Conservation (phyloP, 2,797 vertebrate genomes). For the Caiman crocodilus region DNA sequence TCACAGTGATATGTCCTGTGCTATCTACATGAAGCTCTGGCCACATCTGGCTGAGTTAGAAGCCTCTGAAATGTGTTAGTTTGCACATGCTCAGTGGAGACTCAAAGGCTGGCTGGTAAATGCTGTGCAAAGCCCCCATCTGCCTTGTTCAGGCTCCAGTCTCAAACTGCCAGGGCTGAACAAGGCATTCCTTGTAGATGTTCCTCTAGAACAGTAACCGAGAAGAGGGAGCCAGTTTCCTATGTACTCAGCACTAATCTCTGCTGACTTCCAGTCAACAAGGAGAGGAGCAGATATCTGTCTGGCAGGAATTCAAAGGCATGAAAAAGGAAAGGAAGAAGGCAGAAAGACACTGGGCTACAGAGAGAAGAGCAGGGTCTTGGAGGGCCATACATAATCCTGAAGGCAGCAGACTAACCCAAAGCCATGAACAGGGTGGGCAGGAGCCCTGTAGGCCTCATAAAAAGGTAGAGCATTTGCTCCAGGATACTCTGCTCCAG, state of each 20-base stretch:
- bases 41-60: not conserved
- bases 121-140: not conserved
- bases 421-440: not conserved
- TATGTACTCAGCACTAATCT: not conserved
- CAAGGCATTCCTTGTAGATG: not conserved
- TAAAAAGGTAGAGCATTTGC: not conserved
- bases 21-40: not conserved
- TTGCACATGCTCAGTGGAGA: not conserved
- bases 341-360: not conserved
- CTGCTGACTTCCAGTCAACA: not conserved
- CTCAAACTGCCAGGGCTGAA: not conserved
- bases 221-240: not conserved
- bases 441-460: not conserved
- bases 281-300: not conserved
- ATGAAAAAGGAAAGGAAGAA: not conserved
- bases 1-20: not conserved
- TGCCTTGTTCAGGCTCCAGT: not conserved
- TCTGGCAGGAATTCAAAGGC: not conserved
- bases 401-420: too few relatives aligned
- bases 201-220: not conserved
- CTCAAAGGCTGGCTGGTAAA: not conserved
- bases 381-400: too few relatives aligned
- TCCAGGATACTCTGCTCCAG: not conserved
- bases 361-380: too few relatives aligned
- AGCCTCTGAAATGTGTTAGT: not conserved